Evolutionary conservation across 2,797 vertebrate genomes (phyloP).

Genomic region (Champsocephalus gunnari): DNA sequence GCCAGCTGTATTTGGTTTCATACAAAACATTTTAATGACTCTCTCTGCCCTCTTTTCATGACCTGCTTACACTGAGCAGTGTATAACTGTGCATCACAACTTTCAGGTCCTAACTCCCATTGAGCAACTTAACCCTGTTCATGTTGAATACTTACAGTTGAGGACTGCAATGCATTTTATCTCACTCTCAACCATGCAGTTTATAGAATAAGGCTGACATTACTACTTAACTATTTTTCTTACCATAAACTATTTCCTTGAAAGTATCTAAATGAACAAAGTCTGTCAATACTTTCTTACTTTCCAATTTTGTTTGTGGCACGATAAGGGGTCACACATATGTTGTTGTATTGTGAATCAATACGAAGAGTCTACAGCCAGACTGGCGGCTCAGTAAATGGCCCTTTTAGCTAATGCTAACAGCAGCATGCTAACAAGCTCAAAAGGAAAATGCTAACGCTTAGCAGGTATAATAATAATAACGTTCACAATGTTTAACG

Average conservation of each 20-base stretch:
- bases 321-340: neutral
- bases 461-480: neutral
- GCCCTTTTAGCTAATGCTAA: neutral
- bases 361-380: neutral
- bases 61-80: conserved; percentile 46
- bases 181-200: conserved; percentile 2
- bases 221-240: neutral
- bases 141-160: conserved; percentile 23
- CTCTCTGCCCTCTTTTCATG: conserved; percentile 33
- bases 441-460: neutral
- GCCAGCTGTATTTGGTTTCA: conserved; percentile 54
- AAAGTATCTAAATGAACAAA: conserved; percentile 48
- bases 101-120: conserved; percentile 21
- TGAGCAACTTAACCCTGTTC: conserved; percentile 32
- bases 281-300: neutral
- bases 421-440: neutral
- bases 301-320: neutral
- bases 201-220: conserved; percentile 28
- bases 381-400: neutral
- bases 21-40: conserved; percentile 41
- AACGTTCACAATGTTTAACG: neutral
- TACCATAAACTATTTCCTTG: conserved; percentile 27
- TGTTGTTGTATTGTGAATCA: neutral
- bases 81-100: conserved; percentile 38
- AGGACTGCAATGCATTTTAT: conserved; percentile 8